A percentile compares a stretch with the other conserved stretches of the same genome.
These are phyloP conservation scores for Volucella zonaria DNA, from an alignment of 2,888 invertebrate genomes.

Conservation along the genomic window DNA sequence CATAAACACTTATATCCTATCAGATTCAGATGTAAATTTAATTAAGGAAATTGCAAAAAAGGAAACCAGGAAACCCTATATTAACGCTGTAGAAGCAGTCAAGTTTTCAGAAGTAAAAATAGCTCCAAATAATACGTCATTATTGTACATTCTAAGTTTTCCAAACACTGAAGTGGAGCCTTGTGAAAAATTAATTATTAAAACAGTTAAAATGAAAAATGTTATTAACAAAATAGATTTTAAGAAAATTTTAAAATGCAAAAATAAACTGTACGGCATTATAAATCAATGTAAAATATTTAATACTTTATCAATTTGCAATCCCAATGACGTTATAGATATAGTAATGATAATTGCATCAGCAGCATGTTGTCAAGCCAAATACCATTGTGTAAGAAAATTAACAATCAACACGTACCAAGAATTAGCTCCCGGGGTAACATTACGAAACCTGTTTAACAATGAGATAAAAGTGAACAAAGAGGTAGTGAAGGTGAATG, in stretches of 20 bases:
- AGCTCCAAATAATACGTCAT: slow-evolving; percentile 39
- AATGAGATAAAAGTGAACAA: too few relatives aligned
- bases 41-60: slow-evolving; percentile 50
- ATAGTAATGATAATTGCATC: slow-evolving; percentile 30
- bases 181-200: slow-evolving; percentile 50
- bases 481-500: too few relatives aligned
- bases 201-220: slow-evolving; percentile 61
- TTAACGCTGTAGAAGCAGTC: slow-evolving; percentile 69
- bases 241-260: slow-evolving; percentile 58
- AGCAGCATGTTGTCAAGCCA: slow-evolving; percentile 28
- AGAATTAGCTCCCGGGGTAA: slow-evolving; percentile 16
- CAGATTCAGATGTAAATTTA: slow-evolving; percentile 52
- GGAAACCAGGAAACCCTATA: slow-evolving; percentile 59
- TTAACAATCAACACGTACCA: slow-evolving; percentile 39
- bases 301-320: slow-evolving; percentile 51
- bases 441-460: slow-evolving; percentile 11
- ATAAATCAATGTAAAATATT: slow-evolving; percentile 54
- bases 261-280: slow-evolving; percentile 54
- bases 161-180: slow-evolving; percentile 52
- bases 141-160: slow-evolving; percentile 65
- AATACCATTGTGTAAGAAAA: slow-evolving; percentile 1
- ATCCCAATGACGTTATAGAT: slow-evolving; percentile 39
- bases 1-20: slow-evolving; percentile 62
- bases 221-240: slow-evolving; percentile 43
- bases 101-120: slow-evolving; percentile 71